Base-by-base conservation (phyloP, 37 sponge, comb jelly and placozoan species). In the Cliona cf. orientalis region DNA sequence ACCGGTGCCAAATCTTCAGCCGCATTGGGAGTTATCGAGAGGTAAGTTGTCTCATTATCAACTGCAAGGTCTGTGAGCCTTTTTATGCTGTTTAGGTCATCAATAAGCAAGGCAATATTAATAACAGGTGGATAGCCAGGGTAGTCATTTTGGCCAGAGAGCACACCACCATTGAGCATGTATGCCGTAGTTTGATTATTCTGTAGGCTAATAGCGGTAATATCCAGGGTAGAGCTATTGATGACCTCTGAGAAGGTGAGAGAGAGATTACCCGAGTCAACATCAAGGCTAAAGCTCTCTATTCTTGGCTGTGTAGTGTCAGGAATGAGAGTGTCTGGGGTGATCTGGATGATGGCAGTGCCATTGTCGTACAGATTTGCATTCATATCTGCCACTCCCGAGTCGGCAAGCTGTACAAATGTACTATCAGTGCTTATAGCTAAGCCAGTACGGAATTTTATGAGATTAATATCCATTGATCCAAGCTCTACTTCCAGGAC, bases 61-160 rank as follows among this genome's bases (percentile, higher is more conserved):
- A 67, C 37, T 3, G 91, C 95, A 22, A 91, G 68, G 35, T 44
- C 33, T 21, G 60, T 36, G 4, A 91, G 80, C 32, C 80, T 81
- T 57, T 95, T 95, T 33, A 95, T 85, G 7, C 35, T 26, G 49
- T 95, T 95, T 12, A 89, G 53, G 40, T 95, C 95, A 66, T 70
- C 80, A 0, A 66, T n/a, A 2, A 71, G 45, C 1, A 95, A 61
- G 0, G 22, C 22, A 36, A 91, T 56, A 31, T 87, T 44, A 29
- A 95, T 22, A 12, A 91, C 79, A 40, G 95, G 95, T 46, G 95
- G 95, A 49, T 95, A 80, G 28, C 95, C 95, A 43, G 82, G 62
- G n/a, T 25, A 25, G 32, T 79, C 40, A 58, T 87, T 77, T 9
- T 84, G 22, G 0, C 95, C 95, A 28, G 95, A 89, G 33, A 80